phyloP scores from a whole-genome alignment of 2,888 invertebrate species.

The Polyommatus icarus region DNA sequence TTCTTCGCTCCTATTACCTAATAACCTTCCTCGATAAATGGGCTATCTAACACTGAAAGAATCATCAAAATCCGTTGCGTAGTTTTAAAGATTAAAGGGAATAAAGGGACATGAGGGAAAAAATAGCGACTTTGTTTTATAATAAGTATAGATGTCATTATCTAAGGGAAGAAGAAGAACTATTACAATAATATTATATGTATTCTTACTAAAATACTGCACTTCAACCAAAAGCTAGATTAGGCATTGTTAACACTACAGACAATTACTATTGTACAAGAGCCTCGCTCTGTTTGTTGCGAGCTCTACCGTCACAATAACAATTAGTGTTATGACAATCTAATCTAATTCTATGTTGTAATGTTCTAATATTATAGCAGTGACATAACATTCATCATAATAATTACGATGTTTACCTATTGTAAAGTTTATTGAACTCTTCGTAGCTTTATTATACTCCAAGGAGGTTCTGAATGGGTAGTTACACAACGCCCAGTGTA shows the following conservation, averaged over 20 bases:
- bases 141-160: too few species aligned
- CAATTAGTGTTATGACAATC: conserved; percentile 16
- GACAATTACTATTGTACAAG: not conserved
- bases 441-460: not conserved
- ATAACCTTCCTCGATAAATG: too few species aligned
- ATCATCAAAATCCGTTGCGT: too few species aligned
- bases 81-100: too few species aligned
- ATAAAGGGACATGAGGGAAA: too few species aligned
- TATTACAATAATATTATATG: too few species aligned
- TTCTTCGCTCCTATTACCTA: too few species aligned
- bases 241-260: not conserved
- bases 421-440: not conserved
- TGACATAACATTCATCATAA: not conserved
- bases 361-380: not conserved
- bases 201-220: not conserved
- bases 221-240: not conserved
- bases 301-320: not conserved
- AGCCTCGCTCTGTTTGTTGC: not conserved
- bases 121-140: too few species aligned
- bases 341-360: not conserved
- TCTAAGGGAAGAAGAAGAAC: too few species aligned
- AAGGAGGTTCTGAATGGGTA: too few species aligned
- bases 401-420: not conserved
- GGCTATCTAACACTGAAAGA: too few species aligned
- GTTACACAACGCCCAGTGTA: too few species aligned